phyloP scores from a whole-genome alignment of 1,140 invertebrate species.

The Telenomus remus region DNA sequence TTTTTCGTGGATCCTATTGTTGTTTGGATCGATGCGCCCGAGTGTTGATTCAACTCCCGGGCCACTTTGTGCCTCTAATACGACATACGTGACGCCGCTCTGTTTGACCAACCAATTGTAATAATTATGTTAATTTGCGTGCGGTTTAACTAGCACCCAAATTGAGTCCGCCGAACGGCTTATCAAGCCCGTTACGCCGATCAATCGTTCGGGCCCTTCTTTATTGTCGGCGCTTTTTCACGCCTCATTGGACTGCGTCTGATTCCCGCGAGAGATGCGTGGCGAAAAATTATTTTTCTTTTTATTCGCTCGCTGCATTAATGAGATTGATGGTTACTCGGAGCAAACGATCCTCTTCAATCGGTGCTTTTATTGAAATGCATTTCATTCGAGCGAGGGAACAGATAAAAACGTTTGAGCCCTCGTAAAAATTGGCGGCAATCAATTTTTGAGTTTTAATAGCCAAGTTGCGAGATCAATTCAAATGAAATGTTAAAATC shows the following conservation, averaged over 20 bases:
- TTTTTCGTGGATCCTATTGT: conserved; percentile 51
- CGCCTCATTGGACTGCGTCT: neutral
- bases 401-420: too few species aligned
- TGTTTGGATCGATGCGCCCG: conserved; percentile 33
- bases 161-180: neutral
- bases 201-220: neutral
- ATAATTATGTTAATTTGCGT: conserved; percentile 35
- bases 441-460: too few species aligned
- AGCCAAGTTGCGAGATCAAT: too few species aligned
- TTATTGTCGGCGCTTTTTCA: neutral
- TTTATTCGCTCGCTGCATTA: neutral
- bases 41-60: conserved; percentile 46
- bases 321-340: neutral
- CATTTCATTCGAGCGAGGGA: too few species aligned
- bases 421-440: too few species aligned
- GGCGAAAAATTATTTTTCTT: neutral
- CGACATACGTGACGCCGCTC: conserved; percentile 26
- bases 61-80: conserved; percentile 46
- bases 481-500: too few species aligned
- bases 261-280: neutral
- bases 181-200: neutral
- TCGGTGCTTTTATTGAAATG: too few species aligned
- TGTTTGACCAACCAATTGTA: conserved; percentile 46
- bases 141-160: conserved; percentile 5
- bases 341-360: too few species aligned